Conservation (phyloP, 2,797 vertebrate genomes). For the Odontamblyopus lacepedii region DNA sequence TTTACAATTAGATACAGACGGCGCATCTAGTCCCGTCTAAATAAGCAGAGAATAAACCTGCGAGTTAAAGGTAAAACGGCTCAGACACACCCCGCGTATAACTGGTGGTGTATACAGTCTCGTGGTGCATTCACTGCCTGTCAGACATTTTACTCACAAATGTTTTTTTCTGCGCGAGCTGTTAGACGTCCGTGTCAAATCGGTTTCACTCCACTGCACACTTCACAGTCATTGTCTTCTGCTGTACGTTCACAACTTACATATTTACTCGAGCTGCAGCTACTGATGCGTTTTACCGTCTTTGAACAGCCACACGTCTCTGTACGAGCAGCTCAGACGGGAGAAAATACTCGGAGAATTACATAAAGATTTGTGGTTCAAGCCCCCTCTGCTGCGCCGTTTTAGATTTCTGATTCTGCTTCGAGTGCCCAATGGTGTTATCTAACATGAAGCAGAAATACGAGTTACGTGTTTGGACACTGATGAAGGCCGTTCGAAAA, state of each 20-base stretch:
- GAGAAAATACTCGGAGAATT: too few species aligned
- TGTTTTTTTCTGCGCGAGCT: conserved; percentile 53
- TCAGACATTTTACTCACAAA: conserved; percentile 31
- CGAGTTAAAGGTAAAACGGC: background rate
- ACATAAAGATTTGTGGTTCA: too few species aligned
- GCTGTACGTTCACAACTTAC: conserved; percentile 52
- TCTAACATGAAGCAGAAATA: too few species aligned
- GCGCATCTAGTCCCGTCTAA: background rate
- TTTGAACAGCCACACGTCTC: too few species aligned
- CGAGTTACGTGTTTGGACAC: too few species aligned
- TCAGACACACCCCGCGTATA: background rate
- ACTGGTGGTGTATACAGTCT: background rate
- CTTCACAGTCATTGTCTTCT: conserved; percentile 60
- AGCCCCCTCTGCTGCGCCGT: too few species aligned
- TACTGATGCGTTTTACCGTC: too few species aligned
- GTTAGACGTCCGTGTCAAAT: conserved; percentile 74
- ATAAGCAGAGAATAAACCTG: background rate
- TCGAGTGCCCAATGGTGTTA: too few species aligned
- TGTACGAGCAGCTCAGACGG: too few species aligned
- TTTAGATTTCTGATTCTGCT: too few species aligned
- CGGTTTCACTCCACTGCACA: conserved; percentile 73
- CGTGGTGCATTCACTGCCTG: conserved; percentile 6
- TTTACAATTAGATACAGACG: too few species aligned
- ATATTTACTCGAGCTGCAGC: conserved; percentile 5
- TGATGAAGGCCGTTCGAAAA: too few species aligned